Conservation (phyloP, 2,113 vertebrate species). For the Panthera tigris region DNA sequence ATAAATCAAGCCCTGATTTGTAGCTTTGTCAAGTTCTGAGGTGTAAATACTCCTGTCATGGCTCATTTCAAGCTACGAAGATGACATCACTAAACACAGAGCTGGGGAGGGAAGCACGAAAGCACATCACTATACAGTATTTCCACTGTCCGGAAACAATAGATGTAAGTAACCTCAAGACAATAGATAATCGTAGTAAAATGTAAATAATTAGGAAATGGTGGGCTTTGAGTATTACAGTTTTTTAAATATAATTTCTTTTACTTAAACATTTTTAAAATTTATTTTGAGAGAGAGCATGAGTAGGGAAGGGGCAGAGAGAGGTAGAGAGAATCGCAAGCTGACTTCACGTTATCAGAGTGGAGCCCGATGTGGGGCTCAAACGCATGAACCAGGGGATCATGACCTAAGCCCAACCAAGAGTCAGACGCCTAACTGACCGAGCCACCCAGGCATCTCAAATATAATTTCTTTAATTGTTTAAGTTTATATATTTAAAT, state of each 20-base stretch:
- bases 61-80: neutral
- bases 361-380: no score
- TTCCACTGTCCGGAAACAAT: neutral
- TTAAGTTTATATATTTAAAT: neutral
- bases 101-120: neutral
- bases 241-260: neutral
- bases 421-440: no score
- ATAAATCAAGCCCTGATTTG: neutral
- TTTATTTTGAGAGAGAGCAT: no score
- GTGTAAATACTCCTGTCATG: neutral
- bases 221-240: neutral
- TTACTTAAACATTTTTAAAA: neutral
- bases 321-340: no score
- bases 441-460: no score
- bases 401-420: no score
- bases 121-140: fast-evolving
- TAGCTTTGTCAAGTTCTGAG: neutral
- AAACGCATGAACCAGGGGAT: no score
- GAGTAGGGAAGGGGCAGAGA: no score
- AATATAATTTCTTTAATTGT: neutral
- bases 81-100: neutral
- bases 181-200: neutral
- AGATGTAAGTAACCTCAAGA: neutral
- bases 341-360: no score
- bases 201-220: neutral